phyloP scores from a whole-genome alignment of 2,797 vertebrate genomes.

The Australoheros facetus region DNA sequence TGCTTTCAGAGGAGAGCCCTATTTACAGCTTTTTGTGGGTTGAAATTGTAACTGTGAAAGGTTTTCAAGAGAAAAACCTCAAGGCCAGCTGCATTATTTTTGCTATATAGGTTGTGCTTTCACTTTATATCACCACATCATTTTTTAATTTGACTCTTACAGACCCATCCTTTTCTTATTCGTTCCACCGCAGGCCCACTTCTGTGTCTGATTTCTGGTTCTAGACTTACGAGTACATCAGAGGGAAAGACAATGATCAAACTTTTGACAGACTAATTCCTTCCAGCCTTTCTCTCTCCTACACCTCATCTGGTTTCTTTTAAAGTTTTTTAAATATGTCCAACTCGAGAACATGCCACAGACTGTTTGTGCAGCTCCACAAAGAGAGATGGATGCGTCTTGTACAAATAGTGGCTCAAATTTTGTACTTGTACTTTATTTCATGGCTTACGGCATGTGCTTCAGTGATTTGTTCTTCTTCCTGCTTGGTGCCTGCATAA shows the following conservation, averaged over 20 bases:
- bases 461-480: constrained; percentile 47
- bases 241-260: constrained; percentile 50
- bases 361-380: constrained; percentile 1
- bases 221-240: constrained; percentile 51
- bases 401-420: constrained; percentile 26
- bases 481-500: constrained; percentile 6
- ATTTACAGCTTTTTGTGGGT: constrained; percentile 37
- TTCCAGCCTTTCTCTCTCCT: constrained; percentile 57
- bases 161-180: constrained; percentile 52
- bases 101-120: constrained; percentile 1
- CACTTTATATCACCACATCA: constrained; percentile 21
- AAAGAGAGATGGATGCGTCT: constrained; percentile 20
- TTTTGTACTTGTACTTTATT: constrained; percentile 36
- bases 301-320: constrained; percentile 72
- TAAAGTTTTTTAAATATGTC: constrained; percentile 32
- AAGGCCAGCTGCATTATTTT: constrained; percentile 4
- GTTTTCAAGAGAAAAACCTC: constrained; percentile 16
- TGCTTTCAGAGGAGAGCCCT: constrained; percentile 11
- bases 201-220: constrained; percentile 45
- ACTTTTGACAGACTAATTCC: constrained; percentile 68
- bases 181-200: constrained; percentile 46
- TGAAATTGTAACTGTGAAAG: constrained; percentile 31
- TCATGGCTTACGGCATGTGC: constrained; percentile 21
- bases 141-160: constrained; percentile 36
- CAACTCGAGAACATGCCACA: constrained; percentile 25